These are phyloP conservation scores for Phortica variegata DNA, from an alignment of 1,140 invertebrate genomes.

Conservation along the genomic window DNA sequence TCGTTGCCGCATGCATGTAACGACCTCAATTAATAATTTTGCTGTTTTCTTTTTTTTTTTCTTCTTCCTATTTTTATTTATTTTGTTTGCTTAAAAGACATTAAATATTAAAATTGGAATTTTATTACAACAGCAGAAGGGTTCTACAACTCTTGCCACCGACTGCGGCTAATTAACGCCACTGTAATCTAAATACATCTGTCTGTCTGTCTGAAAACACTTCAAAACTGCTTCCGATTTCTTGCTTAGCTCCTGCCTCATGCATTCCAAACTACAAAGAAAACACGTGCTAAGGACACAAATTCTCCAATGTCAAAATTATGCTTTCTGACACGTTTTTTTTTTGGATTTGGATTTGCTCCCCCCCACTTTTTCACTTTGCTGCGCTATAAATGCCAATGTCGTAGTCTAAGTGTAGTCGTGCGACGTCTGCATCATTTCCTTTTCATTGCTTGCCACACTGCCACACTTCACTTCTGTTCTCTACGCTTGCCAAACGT, in stretches of 20 bases:
- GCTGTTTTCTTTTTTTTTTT: too few relatives aligned
- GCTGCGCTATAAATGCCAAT: too few relatives aligned
- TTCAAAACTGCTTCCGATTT: not conserved
- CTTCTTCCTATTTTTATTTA: too few relatives aligned
- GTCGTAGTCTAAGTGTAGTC: not conserved
- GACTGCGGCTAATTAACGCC: conserved; percentile 51
- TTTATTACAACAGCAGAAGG: too few relatives aligned
- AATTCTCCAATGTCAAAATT: conserved; percentile 30
- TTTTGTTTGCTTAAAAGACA: too few relatives aligned
- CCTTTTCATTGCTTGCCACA: conserved; percentile 42
- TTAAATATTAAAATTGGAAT: conserved; percentile 10
- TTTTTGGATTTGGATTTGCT: conserved; percentile 38
- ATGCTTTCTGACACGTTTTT: conserved; percentile 40
- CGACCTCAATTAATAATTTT: conserved; percentile 10
- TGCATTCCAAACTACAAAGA: not conserved
- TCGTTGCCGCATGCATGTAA: too few relatives aligned
- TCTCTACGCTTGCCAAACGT: too few relatives aligned
- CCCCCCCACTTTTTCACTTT: too few relatives aligned
- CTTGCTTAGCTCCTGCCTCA: not conserved
- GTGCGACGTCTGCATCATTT: conserved; percentile 37
- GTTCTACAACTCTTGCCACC: too few relatives aligned
- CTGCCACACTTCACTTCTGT: too few relatives aligned
- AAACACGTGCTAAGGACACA: conserved; percentile 14
- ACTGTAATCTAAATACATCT: conserved; percentile 29
- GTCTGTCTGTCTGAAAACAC: too few relatives aligned